phyloP scores from a whole-genome alignment of 2,797 vertebrate species.

The Alcedo atthis region DNA sequence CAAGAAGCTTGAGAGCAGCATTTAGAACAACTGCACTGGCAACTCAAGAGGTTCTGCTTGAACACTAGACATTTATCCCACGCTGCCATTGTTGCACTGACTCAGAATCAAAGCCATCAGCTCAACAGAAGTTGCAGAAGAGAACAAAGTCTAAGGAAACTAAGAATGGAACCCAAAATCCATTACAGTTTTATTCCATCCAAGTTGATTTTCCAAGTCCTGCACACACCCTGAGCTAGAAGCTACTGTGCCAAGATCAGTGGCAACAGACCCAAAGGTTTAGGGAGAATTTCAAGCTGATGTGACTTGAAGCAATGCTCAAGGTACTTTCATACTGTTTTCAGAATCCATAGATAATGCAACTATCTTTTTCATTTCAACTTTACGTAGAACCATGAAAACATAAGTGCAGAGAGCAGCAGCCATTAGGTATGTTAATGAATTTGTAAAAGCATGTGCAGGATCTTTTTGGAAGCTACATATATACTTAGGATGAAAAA shows the following conservation, averaged over 20 bases:
- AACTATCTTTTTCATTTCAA: not conserved
- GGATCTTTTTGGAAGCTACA: not conserved
- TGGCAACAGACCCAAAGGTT: not conserved
- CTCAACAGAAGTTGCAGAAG: not conserved
- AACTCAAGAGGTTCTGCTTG: not conserved
- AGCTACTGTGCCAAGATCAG: not conserved
- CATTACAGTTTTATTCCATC: accelerated
- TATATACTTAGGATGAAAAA: not conserved
- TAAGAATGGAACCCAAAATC: not conserved
- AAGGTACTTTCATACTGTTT: not conserved
- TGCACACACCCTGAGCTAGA: not conserved
- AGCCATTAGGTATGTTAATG: not conserved
- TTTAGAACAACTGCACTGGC: not conserved
- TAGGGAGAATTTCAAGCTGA: not conserved
- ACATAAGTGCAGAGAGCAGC: not conserved
- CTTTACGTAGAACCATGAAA: not conserved
- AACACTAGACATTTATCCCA: not conserved
- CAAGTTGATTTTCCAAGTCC: not conserved
- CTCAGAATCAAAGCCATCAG: not conserved
- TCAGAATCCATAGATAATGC: not conserved
- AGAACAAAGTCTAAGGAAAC: not conserved
- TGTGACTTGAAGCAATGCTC: not conserved
- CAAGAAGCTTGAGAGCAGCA: not conserved
- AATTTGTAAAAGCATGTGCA: not conserved
- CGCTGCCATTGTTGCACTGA: accelerated